Base-by-base conservation (phyloP, 1,140 invertebrate genomes). In the Bacillus rossius region DNA sequence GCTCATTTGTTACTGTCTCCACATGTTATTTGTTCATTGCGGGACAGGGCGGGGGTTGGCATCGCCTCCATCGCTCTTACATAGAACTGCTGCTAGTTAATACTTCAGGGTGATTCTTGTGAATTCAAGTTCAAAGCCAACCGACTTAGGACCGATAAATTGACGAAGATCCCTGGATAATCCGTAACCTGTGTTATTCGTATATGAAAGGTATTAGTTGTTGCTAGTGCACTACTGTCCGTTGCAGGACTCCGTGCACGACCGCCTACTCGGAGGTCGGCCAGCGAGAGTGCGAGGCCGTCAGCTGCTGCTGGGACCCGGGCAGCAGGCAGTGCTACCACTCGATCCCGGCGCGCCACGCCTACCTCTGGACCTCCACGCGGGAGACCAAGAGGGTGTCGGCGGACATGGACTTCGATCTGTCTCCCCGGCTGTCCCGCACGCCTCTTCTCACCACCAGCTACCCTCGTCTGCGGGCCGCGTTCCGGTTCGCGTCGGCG, bases 281-380 rank as follows among this genome's bases (percentile, higher is more conserved):
- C 0, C 51, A 55, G 19, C 41, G 62, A n/a, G 22, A 55, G 13
- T 67, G 66, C 55, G 37, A 38, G 14, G 34, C 60, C 22, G 55
- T 51, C 3, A 57, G 53, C 42, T 67, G 67, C 45, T 68, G 66
- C 53, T 67, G 64, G 61, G 34, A 60, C 22, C 57, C 49, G 7
- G 48, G 51, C 8, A 19, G 38, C n/a, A 42, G 23, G 13, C 10
- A 56, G 10, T 68, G 67, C 38, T 66, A 55, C 52, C 67, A 67
- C 51, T 47, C 65, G 8, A 29, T 64, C 5, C 65, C 68, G 5
- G 59, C 64, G 1, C 52, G 48, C n/a, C 55, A 67, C 17, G 61
- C 53, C 25, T 68, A 68, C 42, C 53, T 22, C 3, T 55, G 29
- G 25, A 2, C 10, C 0, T n/a, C 10, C 8, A 25, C 17, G 16